Conservation (phyloP, 2,888 invertebrate species). For the Sarcophaga carnaria region DNA sequence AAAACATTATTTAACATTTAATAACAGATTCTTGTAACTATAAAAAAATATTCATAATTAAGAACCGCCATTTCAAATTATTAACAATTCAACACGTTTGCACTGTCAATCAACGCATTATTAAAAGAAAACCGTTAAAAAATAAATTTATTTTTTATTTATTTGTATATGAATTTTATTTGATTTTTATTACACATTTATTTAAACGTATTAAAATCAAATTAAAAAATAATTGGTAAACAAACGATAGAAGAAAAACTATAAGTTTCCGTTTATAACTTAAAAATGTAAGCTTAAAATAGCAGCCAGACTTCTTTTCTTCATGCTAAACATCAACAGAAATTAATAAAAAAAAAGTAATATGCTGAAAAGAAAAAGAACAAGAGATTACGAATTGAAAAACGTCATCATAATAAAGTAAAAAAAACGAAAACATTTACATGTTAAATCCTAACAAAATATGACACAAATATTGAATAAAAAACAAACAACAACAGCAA, state of each 20-base stretch:
- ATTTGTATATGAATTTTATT: not conserved
- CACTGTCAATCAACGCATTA: slow-evolving; percentile 42
- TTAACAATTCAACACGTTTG: slow-evolving; percentile 2
- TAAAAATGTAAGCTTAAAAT: not conserved
- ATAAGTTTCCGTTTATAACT: not conserved
- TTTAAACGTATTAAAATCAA: not conserved
- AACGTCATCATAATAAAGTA: slow-evolving; percentile 50
- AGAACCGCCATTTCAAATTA: not conserved
- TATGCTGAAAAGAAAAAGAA: too few relatives aligned
- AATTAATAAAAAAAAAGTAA: too few relatives aligned
- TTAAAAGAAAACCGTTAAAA: not conserved
- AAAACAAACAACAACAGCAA: slow-evolving; percentile 24
- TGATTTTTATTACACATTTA: not conserved
- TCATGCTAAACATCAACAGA: not conserved
- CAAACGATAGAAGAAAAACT: not conserved
- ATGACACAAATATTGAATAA: slow-evolving; percentile 43
- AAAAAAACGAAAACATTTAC: slow-evolving; percentile 44
- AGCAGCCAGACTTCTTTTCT: not conserved
- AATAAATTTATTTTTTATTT: too few relatives aligned
- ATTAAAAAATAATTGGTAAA: not conserved
- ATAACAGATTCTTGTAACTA: too few relatives aligned
- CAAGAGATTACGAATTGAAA: slow-evolving; percentile 39
- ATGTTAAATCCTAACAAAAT: slow-evolving; percentile 48
- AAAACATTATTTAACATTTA: not conserved
- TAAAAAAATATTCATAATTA: slow-evolving; percentile 8